Percentiles rank a stretch among this genome's conserved stretches.
phyloP scores from a whole-genome alignment of 2,888 invertebrate species.

The Napeogenes sylphis region DNA sequence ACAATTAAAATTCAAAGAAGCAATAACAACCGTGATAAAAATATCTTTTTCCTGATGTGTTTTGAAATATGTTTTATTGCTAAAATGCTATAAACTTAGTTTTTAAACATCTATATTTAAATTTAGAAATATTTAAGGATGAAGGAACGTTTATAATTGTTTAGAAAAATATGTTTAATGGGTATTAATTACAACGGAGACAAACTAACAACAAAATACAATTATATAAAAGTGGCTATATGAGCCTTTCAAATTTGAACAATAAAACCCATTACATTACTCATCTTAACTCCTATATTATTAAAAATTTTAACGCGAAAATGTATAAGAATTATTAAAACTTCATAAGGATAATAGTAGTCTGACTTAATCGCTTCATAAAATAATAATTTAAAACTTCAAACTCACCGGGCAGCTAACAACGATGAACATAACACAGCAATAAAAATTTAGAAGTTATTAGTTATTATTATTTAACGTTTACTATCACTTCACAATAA shows the following conservation, averaged over 20 bases:
- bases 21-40: too few species aligned
- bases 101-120: too few species aligned
- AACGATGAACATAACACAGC: slow-evolving; percentile 35
- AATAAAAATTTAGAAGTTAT: slow-evolving; percentile 32
- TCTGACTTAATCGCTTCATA: slow-evolving; percentile 11
- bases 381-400: slow-evolving; percentile 15
- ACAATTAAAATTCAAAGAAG: too few species aligned
- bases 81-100: too few species aligned
- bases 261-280: slow-evolving; percentile 28
- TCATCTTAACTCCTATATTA: slow-evolving; percentile 32
- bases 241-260: not conserved
- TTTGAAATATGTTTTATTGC: too few species aligned
- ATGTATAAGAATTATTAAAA: not conserved
- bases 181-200: not conserved
- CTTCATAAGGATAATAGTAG: slow-evolving; percentile 21
- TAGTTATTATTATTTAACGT: slow-evolving; percentile 34
- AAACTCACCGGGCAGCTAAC: slow-evolving; percentile 40
- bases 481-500: slow-evolving; percentile 39
- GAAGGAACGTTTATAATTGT: too few species aligned
- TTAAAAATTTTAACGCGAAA: slow-evolving; percentile 15
- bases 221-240: not conserved
- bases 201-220: not conserved
- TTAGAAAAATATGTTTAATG: too few species aligned
- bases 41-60: too few species aligned
- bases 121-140: too few species aligned